These are phyloP conservation scores for Dasypogon diadema DNA, from an alignment of 2,888 invertebrate genomes.

Conservation along the genomic window DNA sequence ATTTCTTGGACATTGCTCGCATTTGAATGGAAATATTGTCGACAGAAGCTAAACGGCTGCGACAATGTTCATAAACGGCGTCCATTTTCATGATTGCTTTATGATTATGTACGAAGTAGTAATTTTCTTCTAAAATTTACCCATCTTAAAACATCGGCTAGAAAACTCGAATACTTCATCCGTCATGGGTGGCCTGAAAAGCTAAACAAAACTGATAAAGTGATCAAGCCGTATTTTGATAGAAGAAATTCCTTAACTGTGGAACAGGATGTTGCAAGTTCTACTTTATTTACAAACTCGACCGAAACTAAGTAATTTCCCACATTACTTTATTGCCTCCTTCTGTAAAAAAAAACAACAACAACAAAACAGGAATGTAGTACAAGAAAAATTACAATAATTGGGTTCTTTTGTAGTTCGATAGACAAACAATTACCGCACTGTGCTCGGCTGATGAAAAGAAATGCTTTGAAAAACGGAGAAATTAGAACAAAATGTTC, in stretches of 20 bases:
- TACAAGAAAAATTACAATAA: background rate
- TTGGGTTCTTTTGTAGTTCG: background rate
- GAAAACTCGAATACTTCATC: too few species aligned
- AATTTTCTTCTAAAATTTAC: background rate
- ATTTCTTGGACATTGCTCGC: conserved; percentile 21
- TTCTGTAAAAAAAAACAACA: background rate
- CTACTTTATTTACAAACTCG: too few species aligned
- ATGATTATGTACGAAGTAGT: background rate
- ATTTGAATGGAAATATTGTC: conserved; percentile 27
- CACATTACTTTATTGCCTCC: too few species aligned
- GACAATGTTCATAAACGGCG: conserved; percentile 1
- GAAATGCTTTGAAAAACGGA: conserved; percentile 2
- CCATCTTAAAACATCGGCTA: too few species aligned
- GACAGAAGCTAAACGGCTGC: background rate
- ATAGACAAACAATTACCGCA: background rate
- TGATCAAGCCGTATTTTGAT: too few species aligned
- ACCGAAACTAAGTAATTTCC: too few species aligned
- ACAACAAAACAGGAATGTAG: background rate
- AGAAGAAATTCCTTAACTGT: too few species aligned
- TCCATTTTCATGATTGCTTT: background rate
- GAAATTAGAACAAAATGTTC: conserved; percentile 14
- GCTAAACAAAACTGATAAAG: too few species aligned
- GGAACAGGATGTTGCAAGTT: too few species aligned
- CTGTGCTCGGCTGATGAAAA: background rate
- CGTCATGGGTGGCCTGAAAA: too few species aligned